phyloP scores from a whole-genome alignment of 53 echinoderm and acorn worm species.

The Zoroaster sp. region DNA sequence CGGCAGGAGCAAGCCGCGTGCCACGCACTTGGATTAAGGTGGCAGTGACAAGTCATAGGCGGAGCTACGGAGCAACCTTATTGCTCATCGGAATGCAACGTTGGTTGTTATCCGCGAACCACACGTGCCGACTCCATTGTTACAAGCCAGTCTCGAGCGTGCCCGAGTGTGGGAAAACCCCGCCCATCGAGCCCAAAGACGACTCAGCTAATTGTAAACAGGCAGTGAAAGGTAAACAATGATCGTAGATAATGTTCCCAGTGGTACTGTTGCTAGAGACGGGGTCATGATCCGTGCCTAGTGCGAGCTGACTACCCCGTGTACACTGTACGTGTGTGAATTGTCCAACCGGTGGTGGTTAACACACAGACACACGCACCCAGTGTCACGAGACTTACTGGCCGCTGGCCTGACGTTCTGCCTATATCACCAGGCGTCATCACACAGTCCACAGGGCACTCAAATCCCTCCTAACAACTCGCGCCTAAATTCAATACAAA shows the following conservation, averaged over 20 bases:
- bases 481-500: background rate
- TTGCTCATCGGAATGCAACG: slow-evolving; percentile 47
- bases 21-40: slow-evolving; percentile 56
- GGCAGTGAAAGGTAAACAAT: slow-evolving; percentile 70
- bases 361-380: background rate
- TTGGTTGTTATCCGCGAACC: slow-evolving; percentile 31
- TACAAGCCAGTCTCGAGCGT: slow-evolving; percentile 31
- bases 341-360: background rate
- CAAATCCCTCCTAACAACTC: background rate
- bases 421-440: background rate
- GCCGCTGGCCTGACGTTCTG: background rate
- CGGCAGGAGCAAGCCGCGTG: slow-evolving; percentile 1
- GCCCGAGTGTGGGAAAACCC: slow-evolving; percentile 71
- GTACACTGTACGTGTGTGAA: background rate
- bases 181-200: slow-evolving; percentile 49
- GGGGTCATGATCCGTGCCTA: slow-evolving; percentile 15
- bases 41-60: slow-evolving; percentile 6
- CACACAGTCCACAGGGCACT: background rate
- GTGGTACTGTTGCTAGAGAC: slow-evolving; percentile 53
- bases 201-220: slow-evolving; percentile 68
- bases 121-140: slow-evolving; percentile 57
- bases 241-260: slow-evolving; percentile 55
- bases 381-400: slow-evolving; percentile 5
- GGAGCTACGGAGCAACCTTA: slow-evolving; percentile 1
- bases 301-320: slow-evolving; percentile 5